Evolutionary conservation across 2,113 vertebrate genomes (phyloP), one percentile per base, ranked within the genome.

Genomic region (Corythoichthys intestinalis): DNA sequence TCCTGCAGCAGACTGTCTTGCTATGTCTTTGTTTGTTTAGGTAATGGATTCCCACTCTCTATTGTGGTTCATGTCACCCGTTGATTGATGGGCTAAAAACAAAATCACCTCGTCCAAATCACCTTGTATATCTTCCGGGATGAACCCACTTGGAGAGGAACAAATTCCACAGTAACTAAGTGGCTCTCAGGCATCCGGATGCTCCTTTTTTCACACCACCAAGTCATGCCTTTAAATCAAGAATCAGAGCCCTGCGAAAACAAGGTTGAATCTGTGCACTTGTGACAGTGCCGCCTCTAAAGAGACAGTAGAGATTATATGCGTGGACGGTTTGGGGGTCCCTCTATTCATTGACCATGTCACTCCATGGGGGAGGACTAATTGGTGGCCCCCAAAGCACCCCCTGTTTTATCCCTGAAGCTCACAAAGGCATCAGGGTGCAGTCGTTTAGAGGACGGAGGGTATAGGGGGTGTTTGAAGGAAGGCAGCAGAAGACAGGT

Each of bases 351-450:
- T 79, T 17, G 75, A 66, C 76, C 80, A 75, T 90, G 88, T 89
- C 82, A 84, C 91, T 90, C 90, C 88, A 86, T 91, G 90, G 88
- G 87, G 90, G 85, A 91, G 86, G 74, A 86, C 92, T 93, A 93
- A 93, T 93, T 93, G 92, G 90, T 90, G 87, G 86, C 85, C 88
- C 20, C 86, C 79, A 83, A 80, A 76, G 83, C 84, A 81, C 85
- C 79, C 84, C 78, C 81, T 80, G 89, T 90, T 91, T 91, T 90
- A 82, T 90, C 79, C 80, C 69, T 28, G 2, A 49, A 63, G 67
- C 81, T 85, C 84, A 92, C 89, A 93, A 91, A 93, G 76, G 75
- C 69, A 53, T 60, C 58, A 92, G 85, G 83, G 82, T 85, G 81
- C 77, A 75, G 73, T 69, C 52, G 61, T 50, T 12, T 67, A 77